Evolutionary conservation across 2,888 invertebrate species (phyloP).

Genomic region (Andrena bucephala): DNA sequence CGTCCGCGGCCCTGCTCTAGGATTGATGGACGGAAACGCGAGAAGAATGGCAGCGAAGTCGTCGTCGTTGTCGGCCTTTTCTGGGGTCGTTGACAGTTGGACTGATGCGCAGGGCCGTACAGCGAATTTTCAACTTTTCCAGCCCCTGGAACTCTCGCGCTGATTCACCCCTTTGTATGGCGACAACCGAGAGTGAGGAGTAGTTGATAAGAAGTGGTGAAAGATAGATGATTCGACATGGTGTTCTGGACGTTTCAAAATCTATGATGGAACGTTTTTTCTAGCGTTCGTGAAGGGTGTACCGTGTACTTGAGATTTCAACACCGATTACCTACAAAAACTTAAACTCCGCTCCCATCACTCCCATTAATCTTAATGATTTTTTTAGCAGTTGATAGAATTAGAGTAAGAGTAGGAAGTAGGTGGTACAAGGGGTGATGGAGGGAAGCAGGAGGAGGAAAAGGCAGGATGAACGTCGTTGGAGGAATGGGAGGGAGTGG

Average conservation of each 20-base stretch:
- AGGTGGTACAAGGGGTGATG: background rate
- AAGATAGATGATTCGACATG: too few relatives aligned
- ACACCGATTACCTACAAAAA: too few relatives aligned
- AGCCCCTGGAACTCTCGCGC: background rate
- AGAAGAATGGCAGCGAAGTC: constrained; percentile 65
- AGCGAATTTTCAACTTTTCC: constrained; percentile 39
- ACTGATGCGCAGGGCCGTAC: constrained; percentile 57
- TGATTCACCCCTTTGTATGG: background rate
- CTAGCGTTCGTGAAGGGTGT: too few relatives aligned
- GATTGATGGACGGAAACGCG: constrained; percentile 71
- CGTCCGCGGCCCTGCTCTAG: constrained; percentile 54
- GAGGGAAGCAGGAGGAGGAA: background rate
- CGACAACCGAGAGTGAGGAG: background rate
- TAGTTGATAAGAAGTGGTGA: too few relatives aligned
- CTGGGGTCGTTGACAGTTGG: constrained; percentile 64
- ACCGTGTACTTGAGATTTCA: too few relatives aligned
- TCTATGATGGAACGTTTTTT: too few relatives aligned
- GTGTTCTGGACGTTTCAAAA: too few relatives aligned
- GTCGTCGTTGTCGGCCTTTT: constrained; percentile 54
- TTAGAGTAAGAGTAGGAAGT: too few relatives aligned
- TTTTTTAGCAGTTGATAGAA: background rate
- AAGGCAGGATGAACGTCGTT: background rate
- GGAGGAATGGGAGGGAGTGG: too few relatives aligned
- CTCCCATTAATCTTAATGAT: background rate
- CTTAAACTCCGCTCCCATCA: too few relatives aligned